Evolutionary conservation across 2,797 vertebrate species (phyloP), one percentile per base, ranked within the genome.

Genomic region (Erithacus rubecula): DNA sequence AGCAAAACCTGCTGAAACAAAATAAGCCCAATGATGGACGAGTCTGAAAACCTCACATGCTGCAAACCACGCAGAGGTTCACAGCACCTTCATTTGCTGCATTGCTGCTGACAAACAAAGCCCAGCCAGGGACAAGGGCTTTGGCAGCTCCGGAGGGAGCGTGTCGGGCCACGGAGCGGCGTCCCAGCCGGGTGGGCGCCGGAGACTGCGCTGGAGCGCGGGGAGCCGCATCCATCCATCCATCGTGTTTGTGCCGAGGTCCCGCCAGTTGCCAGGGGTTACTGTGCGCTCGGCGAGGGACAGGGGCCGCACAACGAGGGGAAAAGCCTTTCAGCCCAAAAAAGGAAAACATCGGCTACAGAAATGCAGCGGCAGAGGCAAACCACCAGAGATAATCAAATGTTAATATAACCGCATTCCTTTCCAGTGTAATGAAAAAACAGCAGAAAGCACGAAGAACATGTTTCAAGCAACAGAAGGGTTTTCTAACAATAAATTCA

Each of bases 201-300:
- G 0, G 34, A 29, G 82, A 76, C 11, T 37, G 74, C 10, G 1
- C 41, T 36, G 2, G 1, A 30, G 75, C 1, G 0, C 2, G 1
- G 41, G 76, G 32, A 96, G 41, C 49, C 3, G 1, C 47, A 10
- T 20, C 44, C 44, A 46, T 44, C 60, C 76, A 60, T 53, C 41
- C 86, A 5, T 36, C 26, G 39, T 70, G 84, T 89, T 74, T 77
- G 89, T 47, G 77, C 91, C 11, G 27, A 95, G 94, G 93, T 86
- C 86, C 94, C 4, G 26, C 55, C 78, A 37, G 97, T 97, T 97
- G 97, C 96, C 93, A 96, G 83, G 96, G 97, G 97, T 97, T 96
- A 97, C 96, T 0, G 94, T 2, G 24, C 95, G 79, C 89, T 80
- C 87, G 92, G 93, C 12, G 1, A 79, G 89, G 93, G 90, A 90